Evolutionary conservation across 2,888 invertebrate genomes (phyloP), one percentile per base, ranked within the genome.

Genomic region (Lingula anatina): DNA sequence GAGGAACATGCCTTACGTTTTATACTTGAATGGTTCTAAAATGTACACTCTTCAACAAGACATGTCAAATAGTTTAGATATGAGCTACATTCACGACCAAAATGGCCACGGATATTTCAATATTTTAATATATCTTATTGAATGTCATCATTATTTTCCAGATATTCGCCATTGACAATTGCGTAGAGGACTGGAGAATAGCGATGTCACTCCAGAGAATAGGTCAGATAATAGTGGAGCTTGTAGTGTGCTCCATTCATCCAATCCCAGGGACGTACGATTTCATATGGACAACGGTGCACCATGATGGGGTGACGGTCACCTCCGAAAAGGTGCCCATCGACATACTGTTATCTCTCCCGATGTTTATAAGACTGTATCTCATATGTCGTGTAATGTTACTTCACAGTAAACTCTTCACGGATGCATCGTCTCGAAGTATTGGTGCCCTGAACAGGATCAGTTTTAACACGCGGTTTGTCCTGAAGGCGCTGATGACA

Each of bases 91-190:
- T n/a, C n/a, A n/a, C n/a, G n/a, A n/a, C n/a, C n/a, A n/a, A n/a
- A n/a, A n/a, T n/a, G n/a, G n/a, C n/a, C n/a, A n/a, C n/a, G n/a
- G n/a, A n/a, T n/a, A n/a, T n/a, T n/a, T n/a, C n/a, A n/a, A n/a
- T n/a, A n/a, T n/a, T n/a, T n/a, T n/a, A n/a, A n/a, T n/a, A n/a
- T n/a, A n/a, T n/a, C n/a, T n/a, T n/a, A n/a, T n/a, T n/a, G n/a
- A n/a, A n/a, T n/a, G n/a, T n/a, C n/a, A n/a, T n/a, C n/a, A n/a
- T n/a, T n/a, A n/a, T n/a, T 50, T 83, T 84, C 40, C 85, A 99
- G 96, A 86, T 99, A 82, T 99, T 97, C 84, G 96, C 97, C 90
- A 95, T 97, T 82, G 97, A 99, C 85, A 99, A 99, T 84, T 96
- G 96, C 82, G 95, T 97, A 62, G 99, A 99, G 79, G 99, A 99